phyloP scores from a whole-genome alignment of 1,140 invertebrate genomes.

The Propsilocerus akamusi region DNA sequence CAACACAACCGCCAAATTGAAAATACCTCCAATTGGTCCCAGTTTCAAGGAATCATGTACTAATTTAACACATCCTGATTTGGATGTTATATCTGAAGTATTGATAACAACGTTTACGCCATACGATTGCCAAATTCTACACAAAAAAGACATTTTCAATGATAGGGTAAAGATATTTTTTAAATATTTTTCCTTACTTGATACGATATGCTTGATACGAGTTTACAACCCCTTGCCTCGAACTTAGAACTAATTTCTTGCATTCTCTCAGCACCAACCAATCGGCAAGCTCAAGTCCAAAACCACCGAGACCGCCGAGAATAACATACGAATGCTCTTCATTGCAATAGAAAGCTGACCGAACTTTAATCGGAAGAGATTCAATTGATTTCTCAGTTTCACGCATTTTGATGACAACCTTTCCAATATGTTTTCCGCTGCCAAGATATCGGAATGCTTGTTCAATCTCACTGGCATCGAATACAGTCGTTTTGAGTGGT shows the following conservation, averaged over 20 bases:
- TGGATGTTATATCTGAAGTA: constrained; percentile 34
- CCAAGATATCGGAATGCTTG: constrained; percentile 52
- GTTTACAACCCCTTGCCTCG: constrained; percentile 45
- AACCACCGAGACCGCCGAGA: constrained; percentile 59
- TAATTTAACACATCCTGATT: constrained; percentile 33
- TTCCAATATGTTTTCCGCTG: constrained; percentile 65
- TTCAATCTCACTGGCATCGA: constrained; percentile 32
- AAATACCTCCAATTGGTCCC: constrained; percentile 48
- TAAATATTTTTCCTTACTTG: constrained; percentile 13
- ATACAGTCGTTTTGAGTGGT: constrained; percentile 33
- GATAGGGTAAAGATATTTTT: too few species aligned
- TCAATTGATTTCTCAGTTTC: constrained; percentile 45
- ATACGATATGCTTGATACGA: constrained; percentile 53
- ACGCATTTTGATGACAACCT: constrained; percentile 58
- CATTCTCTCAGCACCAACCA: constrained; percentile 64
- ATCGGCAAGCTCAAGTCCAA: constrained; percentile 66
- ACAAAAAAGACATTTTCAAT: constrained; percentile 9
- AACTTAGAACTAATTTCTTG: constrained; percentile 51
- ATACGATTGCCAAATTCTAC: constrained; percentile 34
- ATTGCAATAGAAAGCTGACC: background rate
- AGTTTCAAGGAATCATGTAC: constrained; percentile 33
- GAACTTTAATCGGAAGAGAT: constrained; percentile 23
- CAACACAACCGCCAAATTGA: constrained; percentile 53
- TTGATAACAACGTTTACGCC: constrained; percentile 37
- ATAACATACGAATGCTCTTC: constrained; percentile 28